These are phyloP conservation scores for Anastrepha obliqua DNA, from an alignment of 1,140 invertebrate genomes.

Conservation along the genomic window DNA sequence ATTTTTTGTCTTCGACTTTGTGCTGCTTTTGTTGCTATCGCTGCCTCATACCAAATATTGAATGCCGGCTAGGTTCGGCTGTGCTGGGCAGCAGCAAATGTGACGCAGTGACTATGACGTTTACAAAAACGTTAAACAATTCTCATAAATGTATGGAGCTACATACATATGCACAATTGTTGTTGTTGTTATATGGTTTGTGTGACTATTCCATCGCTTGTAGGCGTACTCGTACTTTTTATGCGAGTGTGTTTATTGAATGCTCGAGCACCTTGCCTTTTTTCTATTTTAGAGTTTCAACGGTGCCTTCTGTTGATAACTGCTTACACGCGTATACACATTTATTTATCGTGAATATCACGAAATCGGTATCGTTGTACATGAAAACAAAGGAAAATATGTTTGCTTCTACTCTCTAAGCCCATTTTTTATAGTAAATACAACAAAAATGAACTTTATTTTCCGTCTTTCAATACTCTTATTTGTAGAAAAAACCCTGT, in stretches of 20 bases:
- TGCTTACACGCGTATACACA: neutral
- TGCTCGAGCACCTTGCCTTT: neutral
- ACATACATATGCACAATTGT: neutral
- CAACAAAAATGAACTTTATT: neutral
- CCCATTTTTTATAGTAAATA: too few species aligned
- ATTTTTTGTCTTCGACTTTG: neutral
- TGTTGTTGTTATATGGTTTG: neutral
- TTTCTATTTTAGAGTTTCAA: neutral
- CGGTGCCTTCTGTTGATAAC: too few species aligned
- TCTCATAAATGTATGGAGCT: neutral
- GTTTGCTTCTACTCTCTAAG: neutral
- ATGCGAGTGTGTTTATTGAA: neutral
- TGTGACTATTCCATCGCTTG: neutral
- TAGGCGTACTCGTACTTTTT: neutral
- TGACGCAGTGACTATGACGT: slow-evolving; percentile 1
- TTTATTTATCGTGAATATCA: neutral
- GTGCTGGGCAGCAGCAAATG: neutral
- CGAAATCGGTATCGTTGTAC: neutral
- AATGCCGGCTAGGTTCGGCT: neutral
- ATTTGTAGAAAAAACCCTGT: too few species aligned
- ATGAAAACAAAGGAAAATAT: neutral
- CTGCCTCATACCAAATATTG: neutral
- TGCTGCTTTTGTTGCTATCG: neutral
- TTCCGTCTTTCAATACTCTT: too few species aligned
- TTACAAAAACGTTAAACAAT: neutral